Percentiles rank a stretch among this genome's conserved stretches.
phyloP scores from a whole-genome alignment of 2,797 vertebrate genomes.

The Emys orbicularis region DNA sequence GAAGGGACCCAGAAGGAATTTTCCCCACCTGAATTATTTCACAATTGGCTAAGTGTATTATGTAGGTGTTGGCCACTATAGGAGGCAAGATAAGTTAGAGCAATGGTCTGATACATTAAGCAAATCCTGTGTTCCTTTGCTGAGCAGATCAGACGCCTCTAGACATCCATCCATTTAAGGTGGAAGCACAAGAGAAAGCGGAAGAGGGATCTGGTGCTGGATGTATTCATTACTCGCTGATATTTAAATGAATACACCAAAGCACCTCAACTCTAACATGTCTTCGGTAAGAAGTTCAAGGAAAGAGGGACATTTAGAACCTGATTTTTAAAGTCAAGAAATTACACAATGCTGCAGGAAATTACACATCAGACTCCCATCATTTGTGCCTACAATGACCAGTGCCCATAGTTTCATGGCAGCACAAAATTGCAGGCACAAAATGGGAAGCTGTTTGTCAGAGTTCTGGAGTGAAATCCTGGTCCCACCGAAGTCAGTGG shows the following conservation, averaged over 20 bases:
- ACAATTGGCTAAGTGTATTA: not conserved
- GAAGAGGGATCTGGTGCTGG: not conserved
- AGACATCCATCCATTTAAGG: fast-evolving
- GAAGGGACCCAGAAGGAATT: not conserved
- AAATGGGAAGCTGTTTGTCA: not conserved
- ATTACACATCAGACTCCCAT: not conserved
- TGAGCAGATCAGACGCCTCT: not conserved
- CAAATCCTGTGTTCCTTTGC: fast-evolving
- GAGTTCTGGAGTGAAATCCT: not conserved
- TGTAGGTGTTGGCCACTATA: not conserved
- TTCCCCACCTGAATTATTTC: not conserved
- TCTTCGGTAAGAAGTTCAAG: not conserved
- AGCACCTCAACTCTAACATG: not conserved
- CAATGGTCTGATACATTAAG: fast-evolving
- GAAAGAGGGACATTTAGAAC: not conserved
- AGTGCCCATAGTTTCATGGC: not conserved
- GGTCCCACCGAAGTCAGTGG: not conserved
- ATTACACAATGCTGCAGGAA: not conserved
- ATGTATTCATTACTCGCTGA: not conserved
- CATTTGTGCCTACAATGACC: too few species aligned
- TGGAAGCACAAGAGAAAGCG: not conserved
- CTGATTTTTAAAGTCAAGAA: not conserved
- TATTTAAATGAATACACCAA: not conserved
- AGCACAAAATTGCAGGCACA: not conserved
- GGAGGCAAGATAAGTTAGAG: not conserved